A percentile compares a stretch with the other conserved stretches of the same genome.
Evolutionary conservation across 1,140 invertebrate genomes (phyloP).

Genomic region (Frieseomelitta varia): DNA sequence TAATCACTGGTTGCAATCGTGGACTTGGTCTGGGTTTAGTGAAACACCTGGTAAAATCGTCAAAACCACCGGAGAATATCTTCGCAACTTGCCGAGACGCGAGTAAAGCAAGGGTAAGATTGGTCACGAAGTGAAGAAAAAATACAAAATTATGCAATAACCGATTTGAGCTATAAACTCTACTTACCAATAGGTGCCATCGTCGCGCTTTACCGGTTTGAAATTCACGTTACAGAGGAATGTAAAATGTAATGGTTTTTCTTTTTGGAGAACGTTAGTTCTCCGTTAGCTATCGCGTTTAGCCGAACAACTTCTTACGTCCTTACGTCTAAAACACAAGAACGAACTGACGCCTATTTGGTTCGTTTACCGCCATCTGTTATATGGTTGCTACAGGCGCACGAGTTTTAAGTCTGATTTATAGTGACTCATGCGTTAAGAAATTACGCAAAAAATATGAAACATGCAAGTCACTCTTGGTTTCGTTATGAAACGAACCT

Average conservation of each 20-base stretch:
- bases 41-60: constrained; percentile 84
- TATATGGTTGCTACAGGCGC: constrained; percentile 25
- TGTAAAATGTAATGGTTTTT: neutral
- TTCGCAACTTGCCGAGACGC: constrained; percentile 89
- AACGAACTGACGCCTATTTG: constrained; percentile 42
- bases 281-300: too few species aligned
- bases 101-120: constrained; percentile 84
- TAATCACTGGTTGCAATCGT: constrained; percentile 94
- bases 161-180: neutral
- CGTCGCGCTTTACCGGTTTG: neutral
- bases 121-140: neutral
- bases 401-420: constrained; percentile 37
- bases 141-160: constrained; percentile 27
- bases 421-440: constrained; percentile 11
- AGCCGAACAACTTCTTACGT: neutral
- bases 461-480: constrained; percentile 27
- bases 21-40: constrained; percentile 93
- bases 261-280: neutral
- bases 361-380: constrained; percentile 59
- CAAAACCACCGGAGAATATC: constrained; percentile 84
- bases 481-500: constrained; percentile 9
- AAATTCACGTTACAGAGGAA: neutral
- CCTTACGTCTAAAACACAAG: neutral
- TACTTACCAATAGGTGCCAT: constrained; percentile 83
- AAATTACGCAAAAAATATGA: constrained; percentile 9